phyloP scores from a whole-genome alignment of 2,797 vertebrate genomes.

The Botia kubotai region DNA sequence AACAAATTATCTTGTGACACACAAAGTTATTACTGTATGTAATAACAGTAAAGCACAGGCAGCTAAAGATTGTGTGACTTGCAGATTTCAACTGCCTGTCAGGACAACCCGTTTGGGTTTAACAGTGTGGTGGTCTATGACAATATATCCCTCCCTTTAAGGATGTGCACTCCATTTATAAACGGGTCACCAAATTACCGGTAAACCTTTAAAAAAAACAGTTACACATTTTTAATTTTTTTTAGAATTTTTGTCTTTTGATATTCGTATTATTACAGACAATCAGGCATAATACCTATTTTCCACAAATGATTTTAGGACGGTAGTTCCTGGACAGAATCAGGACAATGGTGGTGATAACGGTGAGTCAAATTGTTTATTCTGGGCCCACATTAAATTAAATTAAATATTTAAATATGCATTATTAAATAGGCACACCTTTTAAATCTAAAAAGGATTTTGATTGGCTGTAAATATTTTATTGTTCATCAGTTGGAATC shows the following conservation, averaged over 20 bases:
- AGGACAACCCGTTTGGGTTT: constrained; percentile 48
- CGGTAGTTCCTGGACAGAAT: background rate
- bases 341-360: background rate
- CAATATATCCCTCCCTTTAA: constrained; percentile 1
- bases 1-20: background rate
- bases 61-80: background rate
- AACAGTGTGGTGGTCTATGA: constrained; percentile 24
- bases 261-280: background rate
- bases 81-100: constrained; percentile 38
- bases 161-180: constrained; percentile 28
- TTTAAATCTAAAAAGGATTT: too few relatives aligned
- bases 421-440: too few relatives aligned
- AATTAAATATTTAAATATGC: too few relatives aligned
- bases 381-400: too few relatives aligned
- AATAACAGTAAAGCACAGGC: background rate
- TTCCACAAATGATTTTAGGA: background rate
- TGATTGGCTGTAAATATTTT: too few relatives aligned
- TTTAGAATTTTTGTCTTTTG: background rate
- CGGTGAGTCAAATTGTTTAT: too few relatives aligned
- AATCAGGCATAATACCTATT: background rate
- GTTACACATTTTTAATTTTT: background rate
- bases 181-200: background rate
- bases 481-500: too few relatives aligned
- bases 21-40: background rate
- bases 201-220: background rate